Percentiles rank a stretch among this genome's conserved stretches.
Conservation (phyloP, 2,888 invertebrate genomes). For the Gastracanthus pulcherrimus region DNA sequence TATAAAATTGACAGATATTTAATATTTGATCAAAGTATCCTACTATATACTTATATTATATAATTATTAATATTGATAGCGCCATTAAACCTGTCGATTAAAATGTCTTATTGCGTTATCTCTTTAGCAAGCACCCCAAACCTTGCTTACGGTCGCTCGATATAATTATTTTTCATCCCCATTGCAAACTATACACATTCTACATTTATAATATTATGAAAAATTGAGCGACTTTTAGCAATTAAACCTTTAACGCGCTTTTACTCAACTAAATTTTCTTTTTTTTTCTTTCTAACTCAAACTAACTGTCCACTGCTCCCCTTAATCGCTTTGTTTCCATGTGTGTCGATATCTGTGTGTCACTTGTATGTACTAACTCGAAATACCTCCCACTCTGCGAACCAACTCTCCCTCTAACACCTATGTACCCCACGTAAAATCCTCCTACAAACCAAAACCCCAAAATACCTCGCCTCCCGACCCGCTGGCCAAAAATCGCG, state of each 20-base stretch:
- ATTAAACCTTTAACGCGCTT: slow-evolving; percentile 68
- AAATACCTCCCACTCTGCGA: neutral
- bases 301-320: slow-evolving; percentile 58
- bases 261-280: slow-evolving; percentile 72
- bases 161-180: slow-evolving; percentile 21
- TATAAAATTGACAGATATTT: no score
- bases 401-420: neutral
- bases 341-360: slow-evolving; percentile 43
- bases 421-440: neutral
- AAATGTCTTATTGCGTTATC: slow-evolving; percentile 57
- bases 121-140: slow-evolving; percentile 60
- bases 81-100: slow-evolving; percentile 56
- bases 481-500: neutral
- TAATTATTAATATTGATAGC: slow-evolving; percentile 44
- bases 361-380: slow-evolving; percentile 9
- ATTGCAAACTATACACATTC: neutral
- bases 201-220: slow-evolving; percentile 19
- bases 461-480: no score
- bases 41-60: slow-evolving; percentile 21
- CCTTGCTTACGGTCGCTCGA: slow-evolving; percentile 62
- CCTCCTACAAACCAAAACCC: no score
- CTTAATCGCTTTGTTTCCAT: slow-evolving; percentile 52
- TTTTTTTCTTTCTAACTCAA: slow-evolving; percentile 70
- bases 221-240: slow-evolving; percentile 48
- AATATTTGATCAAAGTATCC: slow-evolving; percentile 21